Evolutionary conservation across 1,140 invertebrate genomes (phyloP).

Genomic region (Drosophila sp.): DNA sequence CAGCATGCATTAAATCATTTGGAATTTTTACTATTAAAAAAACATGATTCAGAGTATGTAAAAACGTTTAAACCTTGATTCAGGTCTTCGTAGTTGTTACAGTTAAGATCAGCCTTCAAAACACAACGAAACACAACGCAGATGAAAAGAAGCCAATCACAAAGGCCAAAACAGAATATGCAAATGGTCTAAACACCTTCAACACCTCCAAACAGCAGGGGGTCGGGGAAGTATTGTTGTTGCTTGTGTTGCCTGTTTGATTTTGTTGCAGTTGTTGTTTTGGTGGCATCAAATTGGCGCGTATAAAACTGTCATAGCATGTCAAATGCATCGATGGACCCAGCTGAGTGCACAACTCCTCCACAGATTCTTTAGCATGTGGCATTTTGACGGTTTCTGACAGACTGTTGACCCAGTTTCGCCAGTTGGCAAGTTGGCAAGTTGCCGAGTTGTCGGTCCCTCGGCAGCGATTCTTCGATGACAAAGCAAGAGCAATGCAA

Average conservation of each 20-base stretch:
- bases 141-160: conserved; percentile 9
- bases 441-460: neutral
- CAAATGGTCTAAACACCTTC: conserved; percentile 40
- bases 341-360: conserved; percentile 59
- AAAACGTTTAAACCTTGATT: conserved; percentile 2
- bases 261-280: conserved; percentile 9
- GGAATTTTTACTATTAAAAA: neutral
- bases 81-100: neutral
- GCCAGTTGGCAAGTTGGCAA: neutral
- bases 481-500: conserved; percentile 43
- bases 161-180: conserved; percentile 21
- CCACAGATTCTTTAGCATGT: conserved; percentile 53
- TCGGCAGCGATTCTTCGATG: conserved; percentile 31
- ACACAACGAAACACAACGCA: neutral
- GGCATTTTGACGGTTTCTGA: conserved; percentile 61
- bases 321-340: conserved; percentile 59
- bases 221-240: neutral
- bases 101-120: conserved; percentile 22
- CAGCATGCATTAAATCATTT: neutral
- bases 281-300: conserved; percentile 45
- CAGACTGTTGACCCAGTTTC: conserved; percentile 71
- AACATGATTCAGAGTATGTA: neutral
- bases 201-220: conserved; percentile 4
- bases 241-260: conserved; percentile 38
- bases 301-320: conserved; percentile 65